Conservation (phyloP, 2,888 invertebrate genomes). For the Caenorhabditis virilis region DNA sequence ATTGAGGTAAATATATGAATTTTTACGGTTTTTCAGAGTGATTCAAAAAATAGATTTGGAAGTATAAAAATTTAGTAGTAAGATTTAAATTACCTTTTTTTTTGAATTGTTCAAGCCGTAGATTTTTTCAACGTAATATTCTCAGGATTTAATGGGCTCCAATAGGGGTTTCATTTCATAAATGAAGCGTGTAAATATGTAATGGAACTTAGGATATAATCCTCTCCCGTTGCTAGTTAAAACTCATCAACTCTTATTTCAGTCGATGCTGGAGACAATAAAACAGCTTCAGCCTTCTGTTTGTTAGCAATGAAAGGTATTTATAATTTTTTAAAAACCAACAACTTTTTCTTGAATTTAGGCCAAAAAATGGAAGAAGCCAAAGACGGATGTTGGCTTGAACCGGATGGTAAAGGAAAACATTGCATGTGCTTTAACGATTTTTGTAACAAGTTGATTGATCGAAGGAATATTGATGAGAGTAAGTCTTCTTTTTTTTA, state of each 20-base stretch:
- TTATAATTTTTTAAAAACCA: neutral
- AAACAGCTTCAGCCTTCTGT: conserved; percentile 58
- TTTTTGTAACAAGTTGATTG: conserved; percentile 60
- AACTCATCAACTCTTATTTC: no score
- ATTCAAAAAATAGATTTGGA: conserved; percentile 5
- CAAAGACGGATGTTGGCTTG: conserved; percentile 60
- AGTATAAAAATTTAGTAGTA: no score
- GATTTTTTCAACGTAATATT: no score
- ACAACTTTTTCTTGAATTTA: neutral
- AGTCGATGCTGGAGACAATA: conserved; percentile 59
- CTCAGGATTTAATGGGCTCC: no score
- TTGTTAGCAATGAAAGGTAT: conserved; percentile 49
- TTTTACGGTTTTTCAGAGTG: neutral
- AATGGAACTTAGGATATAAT: no score
- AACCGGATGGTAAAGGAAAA: conserved; percentile 58
- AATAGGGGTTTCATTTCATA: no score
- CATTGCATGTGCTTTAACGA: conserved; percentile 61
- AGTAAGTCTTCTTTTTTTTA: conserved; percentile 9
- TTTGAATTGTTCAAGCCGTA: no score
- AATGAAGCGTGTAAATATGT: no score
- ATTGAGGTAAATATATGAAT: neutral
- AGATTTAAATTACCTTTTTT: no score
- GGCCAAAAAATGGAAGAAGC: conserved; percentile 38
- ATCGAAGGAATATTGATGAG: conserved; percentile 41
- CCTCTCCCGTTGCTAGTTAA: no score